Evolutionary conservation across 2,113 vertebrate genomes (phyloP), one percentile per base, ranked within the genome.

Genomic region (Miniopterus natalensis): DNA sequence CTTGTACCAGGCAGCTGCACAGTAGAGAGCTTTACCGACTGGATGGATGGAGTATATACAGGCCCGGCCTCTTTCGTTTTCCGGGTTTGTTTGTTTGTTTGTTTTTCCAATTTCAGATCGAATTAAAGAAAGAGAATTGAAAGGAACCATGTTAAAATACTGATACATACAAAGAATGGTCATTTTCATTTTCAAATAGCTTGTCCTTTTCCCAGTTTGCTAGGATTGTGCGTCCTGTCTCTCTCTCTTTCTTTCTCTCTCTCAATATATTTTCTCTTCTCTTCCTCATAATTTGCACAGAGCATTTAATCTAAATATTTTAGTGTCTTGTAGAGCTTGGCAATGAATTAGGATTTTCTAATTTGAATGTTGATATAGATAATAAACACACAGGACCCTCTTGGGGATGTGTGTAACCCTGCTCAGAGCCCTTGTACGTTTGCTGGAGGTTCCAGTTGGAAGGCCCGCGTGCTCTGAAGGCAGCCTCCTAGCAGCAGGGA

Each of bases 301-400:
- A 45, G 7, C 42, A 42, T 29, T 83, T 92, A 73, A 79, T 90
- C 8, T 90, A 74, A 93, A 92, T 96, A 78, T 87, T 75, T 95
- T 61, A 80, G 17, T 57, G 12, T 23, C 61, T 93, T 83, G 20
- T 78, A 61, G 40, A 84, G 36, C 40, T 78, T 84, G 90, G 80
- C 66, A 93, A 11, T 70, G 0, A 47, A 55, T 92, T 84, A 92
- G 89, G 93, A 66, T 70, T 95, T 97, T 80, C 90, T 85, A n/a
- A 47, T 83, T 81, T 78, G 80, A 66, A 25, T 94, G 40, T 87
- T 31, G 18, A 89, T 25, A 61, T 49, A 42, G 36, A 84, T 75
- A 51, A n/a, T 79, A 81, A 73, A 75, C n/a, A 71, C 55, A 5
- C 13, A 71, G 12, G 36, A 3, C 93, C 73, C 36, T 3, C 75